Evolutionary conservation across 2,797 vertebrate genomes (phyloP), one percentile per base, ranked within the genome.

Genomic region (Capromys pilorides): DNA sequence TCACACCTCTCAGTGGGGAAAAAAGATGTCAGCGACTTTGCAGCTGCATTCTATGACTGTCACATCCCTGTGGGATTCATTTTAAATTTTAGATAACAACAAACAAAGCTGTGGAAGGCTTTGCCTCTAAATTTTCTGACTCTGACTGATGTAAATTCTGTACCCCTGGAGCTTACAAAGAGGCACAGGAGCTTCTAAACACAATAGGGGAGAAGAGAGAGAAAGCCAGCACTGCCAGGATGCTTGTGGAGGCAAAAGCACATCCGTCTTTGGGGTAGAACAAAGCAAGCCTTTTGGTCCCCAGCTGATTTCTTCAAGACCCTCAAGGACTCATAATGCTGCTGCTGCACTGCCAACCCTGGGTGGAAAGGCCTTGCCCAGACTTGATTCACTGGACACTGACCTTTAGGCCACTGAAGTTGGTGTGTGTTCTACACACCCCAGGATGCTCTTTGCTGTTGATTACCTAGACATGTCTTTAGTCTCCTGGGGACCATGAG

Each of bases 371-470:
- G 19, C 57, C 61, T 87, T 67, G 31, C 62, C 88, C 61, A 88
- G 61, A 91, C 12, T 89, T 36, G 64, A 73, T 92, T 95, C 91
- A 82, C 51, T 96, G 81, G 36, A 67, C 51, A 81, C 51, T 66
- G 21, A 51, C 22, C 88, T 97, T 81, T 88, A 94, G 71, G 28
- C 49, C 51, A 33, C 41, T 89, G 41, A 93, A 94, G 67, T 75
- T 5, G 81, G 45, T n/a, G 33, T 85, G 64, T 59, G 62, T 69
- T 93, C 91, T 82, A 28, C 41, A 87, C 86, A 90, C 69, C 1
- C 66, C 31, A 24, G n/a, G 39, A 61, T 88, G 89, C 88, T 88
- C 26, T n/a, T 83, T 97, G 81, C 64, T 96, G 95, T 31, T 83
- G 51, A 8, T 13, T 36, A 94, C 21, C 79, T 91, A 94, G 86